Conservation (phyloP, 2,113 vertebrate species). For the Vulpes vulpes region DNA sequence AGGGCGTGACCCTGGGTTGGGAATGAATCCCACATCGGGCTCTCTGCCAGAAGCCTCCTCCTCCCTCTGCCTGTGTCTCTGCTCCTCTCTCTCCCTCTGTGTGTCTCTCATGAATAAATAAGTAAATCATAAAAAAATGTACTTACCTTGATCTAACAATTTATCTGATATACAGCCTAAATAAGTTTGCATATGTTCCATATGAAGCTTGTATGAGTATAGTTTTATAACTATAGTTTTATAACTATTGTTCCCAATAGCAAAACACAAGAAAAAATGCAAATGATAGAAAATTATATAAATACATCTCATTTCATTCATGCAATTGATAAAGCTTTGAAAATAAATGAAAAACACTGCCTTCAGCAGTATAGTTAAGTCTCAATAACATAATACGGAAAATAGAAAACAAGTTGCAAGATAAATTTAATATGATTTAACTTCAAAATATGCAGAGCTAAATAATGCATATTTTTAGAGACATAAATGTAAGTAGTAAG, state of each 20-base stretch:
- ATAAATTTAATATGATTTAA: background rate
- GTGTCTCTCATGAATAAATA: no score
- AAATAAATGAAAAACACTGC: conserved; percentile 20
- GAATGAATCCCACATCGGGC: no score
- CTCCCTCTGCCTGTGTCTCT: no score
- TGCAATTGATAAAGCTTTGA: background rate
- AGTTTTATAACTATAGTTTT: background rate
- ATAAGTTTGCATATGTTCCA: background rate
- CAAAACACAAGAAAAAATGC: background rate
- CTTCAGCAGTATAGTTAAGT: background rate
- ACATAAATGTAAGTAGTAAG: background rate
- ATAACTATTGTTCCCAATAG: background rate
- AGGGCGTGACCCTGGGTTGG: no score
- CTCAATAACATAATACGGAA: background rate
- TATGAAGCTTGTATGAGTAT: background rate
- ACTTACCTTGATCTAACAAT: background rate
- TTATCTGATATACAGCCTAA: background rate
- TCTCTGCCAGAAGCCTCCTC: no score
- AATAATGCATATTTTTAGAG: background rate
- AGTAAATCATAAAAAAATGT: background rate
- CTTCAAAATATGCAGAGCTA: background rate
- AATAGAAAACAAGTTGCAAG: background rate
- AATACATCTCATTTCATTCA: conserved; percentile 1
- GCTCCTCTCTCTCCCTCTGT: no score
- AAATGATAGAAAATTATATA: background rate